Conservation (phyloP, 1,140 invertebrate genomes). For the Drosophila miranda region DNA sequence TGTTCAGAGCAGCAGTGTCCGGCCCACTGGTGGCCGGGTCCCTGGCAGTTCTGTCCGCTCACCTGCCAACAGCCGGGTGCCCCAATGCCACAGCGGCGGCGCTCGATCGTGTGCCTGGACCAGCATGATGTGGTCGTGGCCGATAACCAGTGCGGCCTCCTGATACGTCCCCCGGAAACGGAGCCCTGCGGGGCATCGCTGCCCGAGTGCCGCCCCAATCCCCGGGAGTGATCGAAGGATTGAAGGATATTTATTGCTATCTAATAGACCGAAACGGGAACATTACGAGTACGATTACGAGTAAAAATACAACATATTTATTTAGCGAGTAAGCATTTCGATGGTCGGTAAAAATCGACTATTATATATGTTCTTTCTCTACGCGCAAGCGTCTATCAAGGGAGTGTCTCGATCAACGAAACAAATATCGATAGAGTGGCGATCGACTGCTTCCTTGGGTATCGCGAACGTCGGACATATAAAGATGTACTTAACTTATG, state of each 20-base stretch:
- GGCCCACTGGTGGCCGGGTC: constrained; percentile 90
- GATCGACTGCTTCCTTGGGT: no score
- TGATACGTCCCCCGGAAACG: constrained; percentile 85
- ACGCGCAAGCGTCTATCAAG: neutral
- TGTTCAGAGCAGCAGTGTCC: constrained; percentile 90
- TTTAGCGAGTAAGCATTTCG: constrained; percentile 37
- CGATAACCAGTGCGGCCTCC: constrained; percentile 86
- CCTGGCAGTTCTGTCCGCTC: constrained; percentile 91
- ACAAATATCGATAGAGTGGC: no score
- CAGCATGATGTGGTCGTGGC: constrained; percentile 87
- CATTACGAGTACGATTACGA: neutral
- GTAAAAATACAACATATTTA: constrained; percentile 33
- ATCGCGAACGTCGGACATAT: neutral
- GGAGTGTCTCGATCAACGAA: neutral
- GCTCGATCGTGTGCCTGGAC: constrained; percentile 90
- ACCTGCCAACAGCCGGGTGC: constrained; percentile 84
- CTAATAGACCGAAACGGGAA: constrained; percentile 3
- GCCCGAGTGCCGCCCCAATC: constrained; percentile 83
- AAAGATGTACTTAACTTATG: constrained; percentile 29
- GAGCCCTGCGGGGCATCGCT: constrained; percentile 85
- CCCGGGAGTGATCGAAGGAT: constrained; percentile 16
- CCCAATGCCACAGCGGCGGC: constrained; percentile 84
- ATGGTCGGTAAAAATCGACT: constrained; percentile 6
- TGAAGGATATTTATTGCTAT: constrained; percentile 33
- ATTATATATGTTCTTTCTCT: neutral